Percentiles rank a stretch among this genome's conserved stretches.
Conservation (phyloP, 2,797 vertebrate species). For the Podarcis lilfordi region DNA sequence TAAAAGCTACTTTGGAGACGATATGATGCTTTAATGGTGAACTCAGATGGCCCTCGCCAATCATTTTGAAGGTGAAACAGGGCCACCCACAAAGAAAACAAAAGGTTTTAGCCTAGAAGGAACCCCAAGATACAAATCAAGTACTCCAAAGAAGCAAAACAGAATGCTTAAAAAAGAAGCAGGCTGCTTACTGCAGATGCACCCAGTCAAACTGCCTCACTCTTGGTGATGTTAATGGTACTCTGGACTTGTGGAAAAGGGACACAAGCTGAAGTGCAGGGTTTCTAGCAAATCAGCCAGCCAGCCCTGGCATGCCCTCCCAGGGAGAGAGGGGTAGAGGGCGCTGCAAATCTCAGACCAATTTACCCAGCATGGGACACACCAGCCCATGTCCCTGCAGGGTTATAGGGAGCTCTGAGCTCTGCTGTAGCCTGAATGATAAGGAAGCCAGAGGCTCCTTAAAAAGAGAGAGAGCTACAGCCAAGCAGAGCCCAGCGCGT, state of each 20-base stretch:
- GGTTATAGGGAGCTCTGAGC: background rate
- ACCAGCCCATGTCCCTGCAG: background rate
- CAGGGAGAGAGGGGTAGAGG: background rate
- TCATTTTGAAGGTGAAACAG: no score
- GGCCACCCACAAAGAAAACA: background rate
- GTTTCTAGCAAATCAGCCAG: background rate
- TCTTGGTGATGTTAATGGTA: background rate
- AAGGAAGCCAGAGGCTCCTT: background rate
- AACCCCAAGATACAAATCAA: background rate
- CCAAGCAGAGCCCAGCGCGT: rapidly evolving
- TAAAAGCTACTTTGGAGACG: background rate
- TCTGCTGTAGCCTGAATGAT: rapidly evolving
- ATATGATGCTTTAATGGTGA: background rate
- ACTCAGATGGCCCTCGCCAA: background rate
- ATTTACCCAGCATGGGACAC: background rate
- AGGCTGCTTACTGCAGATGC: background rate
- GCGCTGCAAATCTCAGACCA: no score
- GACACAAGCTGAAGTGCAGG: background rate
- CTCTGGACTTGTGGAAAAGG: background rate
- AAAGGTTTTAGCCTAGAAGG: background rate
- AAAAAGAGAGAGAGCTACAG: background rate
- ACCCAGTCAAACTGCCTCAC: no score
- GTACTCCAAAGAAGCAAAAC: background rate
- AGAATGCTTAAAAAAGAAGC: background rate
- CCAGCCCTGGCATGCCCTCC: background rate